Conservation (phyloP, 2,888 invertebrate genomes). For the Capitulum mitella region DNA sequence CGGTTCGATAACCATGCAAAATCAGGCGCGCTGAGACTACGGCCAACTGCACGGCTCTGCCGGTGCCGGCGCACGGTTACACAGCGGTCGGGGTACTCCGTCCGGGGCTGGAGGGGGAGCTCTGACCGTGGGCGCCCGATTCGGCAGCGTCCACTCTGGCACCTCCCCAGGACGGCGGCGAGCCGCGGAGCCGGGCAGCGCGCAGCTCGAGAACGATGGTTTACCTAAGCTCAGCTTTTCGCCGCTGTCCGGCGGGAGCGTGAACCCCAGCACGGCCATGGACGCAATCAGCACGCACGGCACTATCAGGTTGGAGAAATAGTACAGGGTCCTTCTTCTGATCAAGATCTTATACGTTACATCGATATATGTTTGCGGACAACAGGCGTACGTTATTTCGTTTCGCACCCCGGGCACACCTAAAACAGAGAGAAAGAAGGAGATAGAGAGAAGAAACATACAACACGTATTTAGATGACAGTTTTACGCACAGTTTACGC, state of each 20-base stretch:
- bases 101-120: too few species aligned
- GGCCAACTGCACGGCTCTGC: too few species aligned
- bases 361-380: constrained; percentile 71
- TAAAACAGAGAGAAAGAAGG: constrained; percentile 43
- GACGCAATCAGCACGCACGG: constrained; percentile 54
- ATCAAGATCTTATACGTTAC: constrained; percentile 51
- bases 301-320: constrained; percentile 54
- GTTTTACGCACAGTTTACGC: not conserved
- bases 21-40: too few species aligned
- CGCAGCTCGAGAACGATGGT: too few species aligned
- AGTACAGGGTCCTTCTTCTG: constrained; percentile 51
- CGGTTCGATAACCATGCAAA: too few species aligned
- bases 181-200: too few species aligned
- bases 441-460: not conserved
- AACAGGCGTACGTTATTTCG: constrained; percentile 92
- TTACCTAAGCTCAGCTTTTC: constrained; percentile 56
- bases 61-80: too few species aligned
- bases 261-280: constrained; percentile 53
- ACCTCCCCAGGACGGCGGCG: too few species aligned
- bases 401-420: constrained; percentile 90
- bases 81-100: too few species aligned
- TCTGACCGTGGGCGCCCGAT: too few species aligned
- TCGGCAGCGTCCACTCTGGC: too few species aligned
- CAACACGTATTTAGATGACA: not conserved
- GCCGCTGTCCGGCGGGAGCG: constrained; percentile 54